Evolutionary conservation across 2,888 invertebrate species (phyloP).

Genomic region (Ectemnius cavifrons): DNA sequence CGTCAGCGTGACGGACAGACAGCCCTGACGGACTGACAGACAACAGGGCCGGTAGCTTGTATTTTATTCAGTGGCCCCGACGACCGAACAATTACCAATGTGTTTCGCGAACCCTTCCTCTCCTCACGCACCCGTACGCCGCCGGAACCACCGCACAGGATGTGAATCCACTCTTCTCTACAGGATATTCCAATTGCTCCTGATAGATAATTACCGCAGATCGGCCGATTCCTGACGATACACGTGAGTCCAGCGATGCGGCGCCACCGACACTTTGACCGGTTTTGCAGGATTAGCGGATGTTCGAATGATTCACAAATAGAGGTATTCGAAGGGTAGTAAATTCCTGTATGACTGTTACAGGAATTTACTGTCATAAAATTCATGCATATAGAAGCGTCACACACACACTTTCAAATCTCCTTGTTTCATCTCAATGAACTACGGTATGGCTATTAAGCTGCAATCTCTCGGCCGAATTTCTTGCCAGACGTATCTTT

Average conservation of each 20-base stretch:
- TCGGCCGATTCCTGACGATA: conserved; percentile 35
- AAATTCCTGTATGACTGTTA: too few species aligned
- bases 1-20: conserved; percentile 78
- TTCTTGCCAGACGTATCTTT: background rate
- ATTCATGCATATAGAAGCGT: too few species aligned
- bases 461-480: background rate
- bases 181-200: conserved; percentile 73
- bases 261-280: background rate
- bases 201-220: conserved; percentile 72
- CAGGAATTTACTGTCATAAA: too few species aligned
- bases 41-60: conserved; percentile 75
- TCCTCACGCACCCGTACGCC: conserved; percentile 22
- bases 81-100: conserved; percentile 76
- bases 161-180: conserved; percentile 62
- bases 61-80: conserved; percentile 77
- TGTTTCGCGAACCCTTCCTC: conserved; percentile 58
- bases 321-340: too few species aligned
- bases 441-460: background rate
- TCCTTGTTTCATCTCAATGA: too few species aligned
- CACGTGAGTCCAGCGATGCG: background rate
- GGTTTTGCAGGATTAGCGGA: too few species aligned
- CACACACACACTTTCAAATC: too few species aligned
- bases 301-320: too few species aligned
- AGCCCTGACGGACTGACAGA: conserved; percentile 72
- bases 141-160: conserved; percentile 65